Conservation (phyloP, 2,797 vertebrate genomes). For the Tamandua tetradactyla region DNA sequence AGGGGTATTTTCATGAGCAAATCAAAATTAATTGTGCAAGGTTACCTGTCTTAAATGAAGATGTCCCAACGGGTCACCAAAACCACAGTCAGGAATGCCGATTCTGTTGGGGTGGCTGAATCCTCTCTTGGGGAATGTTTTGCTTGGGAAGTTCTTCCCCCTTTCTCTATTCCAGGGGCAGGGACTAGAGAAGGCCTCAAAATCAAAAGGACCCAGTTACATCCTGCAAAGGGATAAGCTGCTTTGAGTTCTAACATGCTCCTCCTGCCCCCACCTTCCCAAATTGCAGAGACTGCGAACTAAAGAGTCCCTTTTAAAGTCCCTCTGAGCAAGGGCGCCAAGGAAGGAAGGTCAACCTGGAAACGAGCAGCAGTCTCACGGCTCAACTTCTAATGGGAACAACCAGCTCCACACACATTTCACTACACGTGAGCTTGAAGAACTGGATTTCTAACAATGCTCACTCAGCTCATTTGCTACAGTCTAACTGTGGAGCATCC, state of each 20-base stretch:
- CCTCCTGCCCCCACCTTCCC: fast-evolving
- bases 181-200: neutral
- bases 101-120: neutral
- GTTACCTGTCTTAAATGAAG: neutral
- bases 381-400: too few relatives aligned
- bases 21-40: neutral
- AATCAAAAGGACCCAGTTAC: fast-evolving
- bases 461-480: neutral
- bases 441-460: fast-evolving
- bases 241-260: too few relatives aligned
- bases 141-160: neutral
- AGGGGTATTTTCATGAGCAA: neutral
- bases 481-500: too few relatives aligned
- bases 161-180: fast-evolving
- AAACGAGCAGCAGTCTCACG: fast-evolving
- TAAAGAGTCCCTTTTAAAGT: neutral
- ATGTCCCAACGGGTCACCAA: neutral
- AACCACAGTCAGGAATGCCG: neutral
- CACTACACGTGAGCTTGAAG: neutral
- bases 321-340: neutral
- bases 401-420: fast-evolving
- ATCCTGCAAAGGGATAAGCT: neutral
- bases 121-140: neutral
- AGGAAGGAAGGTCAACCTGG: neutral
- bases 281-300: neutral